Percentiles rank a stretch among this genome's conserved stretches.
Evolutionary conservation across 1,140 invertebrate genomes (phyloP).

Genomic region (Uloborus diversus): DNA sequence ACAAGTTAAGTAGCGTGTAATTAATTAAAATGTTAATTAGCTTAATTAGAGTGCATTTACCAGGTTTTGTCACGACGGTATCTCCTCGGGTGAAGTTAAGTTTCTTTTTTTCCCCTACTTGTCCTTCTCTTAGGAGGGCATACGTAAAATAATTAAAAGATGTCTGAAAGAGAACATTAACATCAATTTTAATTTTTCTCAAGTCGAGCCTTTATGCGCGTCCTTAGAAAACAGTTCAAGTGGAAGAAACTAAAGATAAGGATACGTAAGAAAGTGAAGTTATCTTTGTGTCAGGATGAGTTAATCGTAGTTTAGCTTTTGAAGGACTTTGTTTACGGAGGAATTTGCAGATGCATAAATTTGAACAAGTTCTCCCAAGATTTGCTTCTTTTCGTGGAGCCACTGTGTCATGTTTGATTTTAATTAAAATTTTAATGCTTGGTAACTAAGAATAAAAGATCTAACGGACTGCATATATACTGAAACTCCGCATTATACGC

Average conservation of each 20-base stretch:
- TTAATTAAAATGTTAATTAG: not conserved
- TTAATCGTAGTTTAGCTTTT: not conserved
- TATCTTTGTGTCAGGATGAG: not conserved
- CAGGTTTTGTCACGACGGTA: not conserved
- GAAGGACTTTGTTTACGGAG: not conserved
- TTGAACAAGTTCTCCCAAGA: too few species aligned
- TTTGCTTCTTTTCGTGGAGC: too few species aligned
- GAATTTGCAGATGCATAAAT: too few species aligned
- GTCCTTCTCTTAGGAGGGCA: not conserved
- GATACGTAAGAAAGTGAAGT: not conserved
- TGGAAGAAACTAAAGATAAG: not conserved
- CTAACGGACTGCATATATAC: too few species aligned
- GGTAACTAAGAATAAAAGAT: too few species aligned
- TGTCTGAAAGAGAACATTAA: not conserved
- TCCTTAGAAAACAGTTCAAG: not conserved
- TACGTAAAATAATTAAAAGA: not conserved
- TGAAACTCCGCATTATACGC: too few species aligned
- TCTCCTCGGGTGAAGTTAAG: not conserved
- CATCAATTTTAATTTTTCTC: not conserved
- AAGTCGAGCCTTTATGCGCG: not conserved
- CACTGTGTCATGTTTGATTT: too few species aligned
- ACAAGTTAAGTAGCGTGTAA: too few species aligned
- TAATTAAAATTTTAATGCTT: too few species aligned
- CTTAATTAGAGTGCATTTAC: not conserved
- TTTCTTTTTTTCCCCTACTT: not conserved